phyloP scores from a whole-genome alignment of 2,888 invertebrate species.

The Drosophila sordidula region DNA sequence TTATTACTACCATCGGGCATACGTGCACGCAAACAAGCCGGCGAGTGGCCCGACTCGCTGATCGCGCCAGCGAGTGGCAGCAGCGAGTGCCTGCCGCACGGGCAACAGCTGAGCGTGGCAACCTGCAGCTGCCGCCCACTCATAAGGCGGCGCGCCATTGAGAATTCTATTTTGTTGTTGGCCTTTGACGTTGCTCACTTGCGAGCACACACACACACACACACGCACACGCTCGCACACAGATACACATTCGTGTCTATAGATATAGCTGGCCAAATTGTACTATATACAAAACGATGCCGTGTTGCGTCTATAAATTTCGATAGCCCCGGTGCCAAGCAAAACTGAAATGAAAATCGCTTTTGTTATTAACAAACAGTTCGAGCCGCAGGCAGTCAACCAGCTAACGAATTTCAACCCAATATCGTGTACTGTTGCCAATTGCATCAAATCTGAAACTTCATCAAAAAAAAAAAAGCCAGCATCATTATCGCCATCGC shows the following conservation, averaged over 20 bases:
- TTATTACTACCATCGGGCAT: slow-evolving; percentile 77
- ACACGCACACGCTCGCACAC: slow-evolving; percentile 7
- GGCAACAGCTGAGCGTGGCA: slow-evolving; percentile 69
- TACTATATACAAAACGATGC: slow-evolving; percentile 38
- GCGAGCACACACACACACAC: slow-evolving; percentile 14
- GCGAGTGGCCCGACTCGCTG: slow-evolving; percentile 18
- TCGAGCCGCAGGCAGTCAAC: slow-evolving; percentile 19
- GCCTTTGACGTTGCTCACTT: slow-evolving; percentile 61
- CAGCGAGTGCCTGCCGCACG: slow-evolving; percentile 34
- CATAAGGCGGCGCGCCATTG: slow-evolving; percentile 65
- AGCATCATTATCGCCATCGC: slow-evolving; percentile 11
- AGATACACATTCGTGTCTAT: slow-evolving; percentile 13
- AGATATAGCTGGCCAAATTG: slow-evolving; percentile 34
- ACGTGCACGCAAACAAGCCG: slow-evolving; percentile 44
- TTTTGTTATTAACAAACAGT: slow-evolving; percentile 60
- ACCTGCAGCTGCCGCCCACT: slow-evolving; percentile 57
- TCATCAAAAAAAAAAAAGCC: slow-evolving; percentile 16
- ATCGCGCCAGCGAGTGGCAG: slow-evolving; percentile 2
- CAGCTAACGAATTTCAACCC: not conserved
- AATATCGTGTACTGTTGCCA: slow-evolving; percentile 49
- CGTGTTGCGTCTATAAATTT: slow-evolving; percentile 60
- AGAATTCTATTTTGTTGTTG: slow-evolving; percentile 53
- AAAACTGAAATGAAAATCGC: slow-evolving; percentile 51
- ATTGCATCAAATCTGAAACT: slow-evolving; percentile 40
- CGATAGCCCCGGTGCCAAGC: slow-evolving; percentile 56